A percentile compares a stretch with the other conserved stretches of the same genome.
These are phyloP conservation scores for Mayetiola destructor DNA, from an alignment of 2,888 invertebrate genomes.

Conservation along the genomic window DNA sequence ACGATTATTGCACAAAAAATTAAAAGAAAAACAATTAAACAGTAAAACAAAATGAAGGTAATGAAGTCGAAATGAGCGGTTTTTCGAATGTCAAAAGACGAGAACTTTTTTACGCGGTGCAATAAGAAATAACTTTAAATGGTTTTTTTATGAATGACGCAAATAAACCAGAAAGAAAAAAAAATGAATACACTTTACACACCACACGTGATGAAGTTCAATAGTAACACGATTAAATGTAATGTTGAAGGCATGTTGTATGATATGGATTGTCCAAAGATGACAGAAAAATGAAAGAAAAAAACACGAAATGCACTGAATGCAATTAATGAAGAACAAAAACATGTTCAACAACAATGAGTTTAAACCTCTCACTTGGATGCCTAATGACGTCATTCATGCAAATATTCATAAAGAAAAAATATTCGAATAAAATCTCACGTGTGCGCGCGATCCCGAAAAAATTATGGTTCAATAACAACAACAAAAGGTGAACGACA, in stretches of 20 bases:
- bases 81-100: constrained; percentile 7
- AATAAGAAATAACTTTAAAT: not conserved
- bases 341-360: too few species aligned
- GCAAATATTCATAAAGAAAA: not conserved
- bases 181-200: not conserved
- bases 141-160: not conserved
- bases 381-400: constrained; percentile 9
- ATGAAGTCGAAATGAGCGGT: constrained; percentile 1
- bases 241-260: not conserved
- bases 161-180: not conserved
- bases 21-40: not conserved
- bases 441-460: too few species aligned
- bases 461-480: too few species aligned
- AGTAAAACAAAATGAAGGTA: not conserved
- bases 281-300: not conserved
- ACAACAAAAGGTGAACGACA: too few species aligned
- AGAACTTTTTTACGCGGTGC: not conserved
- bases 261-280: not conserved
- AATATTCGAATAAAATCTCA: not conserved
- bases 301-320: not conserved
- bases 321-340: too few species aligned
- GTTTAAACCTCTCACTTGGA: constrained; percentile 7
- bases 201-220: not conserved
- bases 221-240: not conserved
- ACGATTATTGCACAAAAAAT: not conserved